Base-by-base conservation (phyloP, 2,888 invertebrate species). In the Drosophila heteroneura region DNA sequence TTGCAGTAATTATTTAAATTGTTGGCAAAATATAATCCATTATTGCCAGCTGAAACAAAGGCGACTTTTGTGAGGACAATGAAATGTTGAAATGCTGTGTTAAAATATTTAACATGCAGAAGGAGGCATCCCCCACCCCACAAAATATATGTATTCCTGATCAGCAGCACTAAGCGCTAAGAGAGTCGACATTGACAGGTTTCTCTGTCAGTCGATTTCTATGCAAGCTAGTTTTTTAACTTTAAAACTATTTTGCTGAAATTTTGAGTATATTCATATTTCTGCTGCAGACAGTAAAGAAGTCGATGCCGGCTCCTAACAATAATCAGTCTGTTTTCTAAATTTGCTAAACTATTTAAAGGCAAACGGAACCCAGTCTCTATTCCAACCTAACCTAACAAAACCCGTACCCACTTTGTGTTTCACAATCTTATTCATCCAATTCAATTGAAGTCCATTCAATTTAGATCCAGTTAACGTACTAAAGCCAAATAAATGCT, bases 401-500 rank as follows among this genome's bases (percentile, higher is more conserved):
- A n/a, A 41, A 10, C 10, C n/a, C 14, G 2, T 10, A n/a, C 4
- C n/a, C 4, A 5, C 4, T 41, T 41, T 41, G 10, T 41, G 0
- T n/a, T n/a, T 41, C 10, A 10, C 22, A 47, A 1, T 47, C 14
- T 14, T 22, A 37, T 10, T 28, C 16, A 47, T 35, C 12, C 28
- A 22, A 68, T 54, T 49, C 16, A 28, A 53, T 37, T 53, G 19
- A 32, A 44, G 39, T 47, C 47, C 19, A 28, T 32, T 70, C 70
- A 26, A 32, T 32, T 67, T n/a, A 35, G 44, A 30, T 54, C 53
- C 32, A 39, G 30, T 70, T 49, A 39, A 30, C 9, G 14, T 32
- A 35, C 26, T 37, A 32, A 69, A 68, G 49, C 37, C 53, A 41
- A 68, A 67, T 53, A 68, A 68, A 22, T 37, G 26, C 56, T 33